A percentile compares a stretch with the other conserved stretches of the same genome.
Evolutionary conservation across 2,888 invertebrate genomes (phyloP).

Genomic region (Drosophila suboccidentalis): DNA sequence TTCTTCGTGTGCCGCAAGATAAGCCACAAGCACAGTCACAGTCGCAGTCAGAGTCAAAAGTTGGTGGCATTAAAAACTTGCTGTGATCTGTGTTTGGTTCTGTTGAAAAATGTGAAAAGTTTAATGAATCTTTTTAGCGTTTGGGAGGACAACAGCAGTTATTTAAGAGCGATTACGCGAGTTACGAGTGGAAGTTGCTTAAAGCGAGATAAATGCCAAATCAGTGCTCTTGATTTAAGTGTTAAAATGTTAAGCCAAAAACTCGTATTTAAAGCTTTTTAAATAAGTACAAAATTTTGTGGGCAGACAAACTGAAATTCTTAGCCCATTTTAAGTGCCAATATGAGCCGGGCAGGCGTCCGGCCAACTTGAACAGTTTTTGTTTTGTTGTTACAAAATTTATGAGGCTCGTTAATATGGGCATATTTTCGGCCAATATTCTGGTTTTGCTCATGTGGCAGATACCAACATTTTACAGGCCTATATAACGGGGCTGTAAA

Average conservation of each 20-base stretch:
- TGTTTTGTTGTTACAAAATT: constrained; percentile 39
- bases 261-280: background rate
- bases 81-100: constrained; percentile 31
- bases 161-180: constrained; percentile 29
- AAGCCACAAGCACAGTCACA: constrained; percentile 35
- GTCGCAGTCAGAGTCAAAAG: constrained; percentile 15
- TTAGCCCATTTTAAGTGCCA: constrained; percentile 26
- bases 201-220: constrained; percentile 21
- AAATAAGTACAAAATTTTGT: background rate
- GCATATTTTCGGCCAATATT: constrained; percentile 31
- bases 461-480: constrained; percentile 37
- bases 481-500: constrained; percentile 49
- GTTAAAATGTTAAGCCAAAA: constrained; percentile 1
- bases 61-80: constrained; percentile 35
- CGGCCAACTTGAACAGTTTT: constrained; percentile 43
- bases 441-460: constrained; percentile 23
- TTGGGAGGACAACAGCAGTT: constrained; percentile 19
- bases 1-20: constrained; percentile 33
- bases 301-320: constrained; percentile 27
- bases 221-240: constrained; percentile 26
- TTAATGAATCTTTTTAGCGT: constrained; percentile 37
- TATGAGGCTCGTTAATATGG: constrained; percentile 54
- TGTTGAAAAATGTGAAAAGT: constrained; percentile 49
- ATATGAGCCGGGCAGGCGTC: constrained; percentile 22
- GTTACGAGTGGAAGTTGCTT: constrained; percentile 25